Evolutionary conservation across 2,797 vertebrate species (phyloP).

Genomic region (Hirundo rustica): DNA sequence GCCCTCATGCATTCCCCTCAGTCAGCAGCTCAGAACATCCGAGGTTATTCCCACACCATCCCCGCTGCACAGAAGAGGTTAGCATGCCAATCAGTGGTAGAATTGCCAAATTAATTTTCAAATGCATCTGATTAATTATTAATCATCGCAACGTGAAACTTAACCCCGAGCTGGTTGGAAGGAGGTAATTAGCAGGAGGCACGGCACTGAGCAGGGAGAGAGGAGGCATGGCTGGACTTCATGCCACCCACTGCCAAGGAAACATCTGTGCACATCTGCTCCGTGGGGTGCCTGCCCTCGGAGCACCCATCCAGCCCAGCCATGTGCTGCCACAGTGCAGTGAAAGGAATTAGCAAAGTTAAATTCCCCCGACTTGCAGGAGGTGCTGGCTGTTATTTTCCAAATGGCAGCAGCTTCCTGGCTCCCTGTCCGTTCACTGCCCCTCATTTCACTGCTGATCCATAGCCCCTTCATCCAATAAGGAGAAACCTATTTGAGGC

Average conservation of each 20-base stretch:
- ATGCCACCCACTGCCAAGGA: background rate
- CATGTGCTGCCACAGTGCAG: background rate
- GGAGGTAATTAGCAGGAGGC: background rate
- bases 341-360: background rate
- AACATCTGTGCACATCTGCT: background rate
- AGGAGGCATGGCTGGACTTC: background rate
- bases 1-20: conserved; percentile 32
- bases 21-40: background rate
- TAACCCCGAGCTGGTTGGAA: background rate
- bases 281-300: background rate
- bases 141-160: background rate
- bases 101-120: conserved; percentile 52
- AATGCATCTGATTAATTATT: conserved; percentile 58
- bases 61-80: background rate
- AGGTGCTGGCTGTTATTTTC: conserved; percentile 10
- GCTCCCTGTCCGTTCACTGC: background rate
- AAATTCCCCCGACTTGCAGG: background rate
- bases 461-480: background rate
- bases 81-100: background rate
- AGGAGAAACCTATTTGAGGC: conserved; percentile 6
- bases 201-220: background rate
- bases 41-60: background rate
- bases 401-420: background rate
- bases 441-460: background rate
- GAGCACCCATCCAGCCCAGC: background rate